A percentile compares a stretch with the other conserved stretches of the same genome.
These are phyloP conservation scores for Onychomys leucogaster DNA, from an alignment of 2,797 vertebrate genomes.

Conservation along the genomic window DNA sequence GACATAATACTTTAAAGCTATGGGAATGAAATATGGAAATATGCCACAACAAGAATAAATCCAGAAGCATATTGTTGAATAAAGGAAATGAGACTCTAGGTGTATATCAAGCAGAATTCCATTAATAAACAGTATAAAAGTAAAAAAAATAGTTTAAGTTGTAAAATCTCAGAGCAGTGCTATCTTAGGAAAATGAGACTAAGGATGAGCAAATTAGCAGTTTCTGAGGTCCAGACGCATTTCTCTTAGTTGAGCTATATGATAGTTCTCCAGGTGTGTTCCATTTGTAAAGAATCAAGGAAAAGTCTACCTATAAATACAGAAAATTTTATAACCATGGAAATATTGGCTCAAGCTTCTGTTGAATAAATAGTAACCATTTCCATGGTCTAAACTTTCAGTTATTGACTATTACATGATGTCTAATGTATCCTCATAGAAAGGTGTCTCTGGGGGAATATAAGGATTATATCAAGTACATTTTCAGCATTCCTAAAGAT, in stretches of 20 bases:
- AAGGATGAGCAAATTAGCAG: not conserved
- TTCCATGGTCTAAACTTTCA: not conserved
- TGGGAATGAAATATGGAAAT: not conserved
- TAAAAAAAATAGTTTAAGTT: not conserved
- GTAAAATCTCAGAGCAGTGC: not conserved
- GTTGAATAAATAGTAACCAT: conserved; percentile 25
- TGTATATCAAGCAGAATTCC: not conserved
- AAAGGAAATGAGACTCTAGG: conserved; percentile 21
- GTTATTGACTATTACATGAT: not conserved
- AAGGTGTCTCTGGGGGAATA: not conserved
- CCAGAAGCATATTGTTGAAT: not conserved
- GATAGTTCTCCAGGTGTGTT: not conserved
- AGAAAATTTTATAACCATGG: not conserved
- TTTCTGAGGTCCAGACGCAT: not conserved
- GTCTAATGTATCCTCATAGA: not conserved
- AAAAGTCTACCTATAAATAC: not conserved
- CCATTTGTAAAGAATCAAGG: conserved; percentile 40
- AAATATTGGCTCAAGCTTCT: not conserved
- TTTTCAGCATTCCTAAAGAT: conserved; percentile 19
- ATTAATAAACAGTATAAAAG: conserved; percentile 13
- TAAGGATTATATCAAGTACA: not conserved
- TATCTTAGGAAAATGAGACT: not conserved
- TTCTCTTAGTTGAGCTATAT: not conserved
- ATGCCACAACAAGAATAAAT: not conserved
- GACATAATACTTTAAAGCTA: not conserved